Evolutionary conservation across 2,888 invertebrate species (phyloP), one percentile per base, ranked within the genome.

Genomic region (Polydrusus pterygomalis): DNA sequence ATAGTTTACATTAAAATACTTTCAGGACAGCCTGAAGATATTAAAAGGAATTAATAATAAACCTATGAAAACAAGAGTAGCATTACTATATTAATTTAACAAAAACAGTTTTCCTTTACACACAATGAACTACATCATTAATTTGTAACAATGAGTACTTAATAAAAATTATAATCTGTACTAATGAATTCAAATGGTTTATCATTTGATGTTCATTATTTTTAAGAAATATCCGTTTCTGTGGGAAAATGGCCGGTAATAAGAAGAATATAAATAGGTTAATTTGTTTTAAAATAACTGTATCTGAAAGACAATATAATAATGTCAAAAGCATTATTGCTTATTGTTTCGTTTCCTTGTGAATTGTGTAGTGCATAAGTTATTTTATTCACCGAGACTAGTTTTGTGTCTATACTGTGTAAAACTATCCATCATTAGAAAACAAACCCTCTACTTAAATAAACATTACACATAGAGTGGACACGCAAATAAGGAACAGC

Each of bases 241-340:
- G 68, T 74, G 74, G 63, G 74, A 74, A 74, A 54, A 64, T 20
- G 54, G 54, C 40, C 18, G 13, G 20, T 72, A 73, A 49, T 60
- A 73, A 68, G 40, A 45, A 65, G 60, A 54, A 54, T 60, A 76
- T 63, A 72, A 76, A 68, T 69, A 69, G 56, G 62, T 68, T 72
- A 76, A 76, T 72, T 76, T 62, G 49, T 51, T 45, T 72, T 71
- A 54, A 67, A 76, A 40, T 76, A 72, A 72, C 76, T 67, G 72
- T 72, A 51, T 18, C 51, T 58, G 40, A 67, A 20, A 71, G 67
- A 73, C 67, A 63, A 75, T 58, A 75, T 56, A 54, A 58, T 75
- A 65, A 75, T 56, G 70, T 75, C 65, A 70, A 56, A 70, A 75
- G 58, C 47, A 20, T 58, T 25, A 72, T 64, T 54, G 71, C 64